Evolutionary conservation across 35 echinoderm and acorn worm species (phyloP), one percentile per base, ranked within the genome.

Genomic region (Stichopus chloronotus): DNA sequence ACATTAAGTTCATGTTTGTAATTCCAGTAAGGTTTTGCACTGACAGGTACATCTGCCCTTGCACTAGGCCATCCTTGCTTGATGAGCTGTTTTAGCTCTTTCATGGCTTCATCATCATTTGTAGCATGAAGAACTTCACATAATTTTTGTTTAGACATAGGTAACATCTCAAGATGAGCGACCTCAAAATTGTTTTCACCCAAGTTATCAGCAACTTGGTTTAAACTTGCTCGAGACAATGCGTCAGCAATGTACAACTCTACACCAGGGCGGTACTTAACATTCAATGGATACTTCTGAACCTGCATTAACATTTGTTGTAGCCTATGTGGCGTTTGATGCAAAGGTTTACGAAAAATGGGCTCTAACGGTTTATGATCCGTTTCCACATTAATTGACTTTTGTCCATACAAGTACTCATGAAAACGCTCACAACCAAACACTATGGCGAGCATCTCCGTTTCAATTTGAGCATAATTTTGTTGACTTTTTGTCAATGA

Each of bases 381-480:
- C 0, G 3, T 81, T 24, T 81, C 59, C 17, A 52, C 19, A 65
- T 61, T 92, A 22, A 59, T 68, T 53, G 55, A 17, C 71, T 63
- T 61, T 30, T 55, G 90, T 83, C 80, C 25, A 92, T 92, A 2
- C 80, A 63, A 77, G 71, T 57, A 78, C 17, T 94, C 81, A 19
- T 92, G 74, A 79, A 92, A 92, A 79, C 76, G 6, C 12, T 78
- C 76, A 59, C 74, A 81, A 57, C 76, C 90, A 81, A 92, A 92
- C 5, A 81, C 76, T 30, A 92, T 92, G 20, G 90, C 90, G 4
- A 92, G 56, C 74, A 92, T 79, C 22, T 92, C 90, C 60, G 80
- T 92, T 79, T 92, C 90, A 19, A 92, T 92, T 58, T 79, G 90
- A 4, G 77, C 90, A 60, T 92, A 92, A 58, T 92, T 63, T 81